These are phyloP conservation scores for Premnoplex brunnescens DNA, from an alignment of 2,797 vertebrate genomes.

Conservation along the genomic window DNA sequence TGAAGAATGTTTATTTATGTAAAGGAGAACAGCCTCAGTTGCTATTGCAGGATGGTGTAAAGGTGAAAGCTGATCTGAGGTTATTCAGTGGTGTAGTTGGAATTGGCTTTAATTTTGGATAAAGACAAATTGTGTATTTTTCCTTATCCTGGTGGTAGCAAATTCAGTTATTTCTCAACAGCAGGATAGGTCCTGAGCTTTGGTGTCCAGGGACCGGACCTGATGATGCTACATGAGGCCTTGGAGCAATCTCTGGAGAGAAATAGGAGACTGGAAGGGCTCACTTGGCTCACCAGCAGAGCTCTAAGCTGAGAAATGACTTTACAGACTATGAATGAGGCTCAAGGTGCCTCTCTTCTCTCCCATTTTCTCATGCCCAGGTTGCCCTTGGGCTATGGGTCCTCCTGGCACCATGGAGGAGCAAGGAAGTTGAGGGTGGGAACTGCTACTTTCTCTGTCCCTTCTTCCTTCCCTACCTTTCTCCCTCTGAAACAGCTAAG, in stretches of 20 bases:
- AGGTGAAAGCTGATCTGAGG: background rate
- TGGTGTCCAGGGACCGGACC: background rate
- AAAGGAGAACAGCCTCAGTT: background rate
- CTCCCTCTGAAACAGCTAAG: background rate
- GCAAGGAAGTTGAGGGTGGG: background rate
- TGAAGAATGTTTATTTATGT: background rate
- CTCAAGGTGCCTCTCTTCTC: background rate
- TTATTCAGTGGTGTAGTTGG: background rate
- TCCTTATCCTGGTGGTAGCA: background rate
- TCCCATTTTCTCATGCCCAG: background rate
- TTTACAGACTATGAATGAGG: background rate
- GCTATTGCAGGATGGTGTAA: background rate
- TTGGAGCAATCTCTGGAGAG: background rate
- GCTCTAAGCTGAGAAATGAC: background rate
- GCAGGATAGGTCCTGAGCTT: background rate
- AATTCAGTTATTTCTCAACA: background rate
- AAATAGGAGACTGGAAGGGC: background rate
- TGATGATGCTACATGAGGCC: background rate
- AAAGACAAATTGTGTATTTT: background rate
- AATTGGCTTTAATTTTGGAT: background rate
- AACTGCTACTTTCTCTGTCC: background rate
- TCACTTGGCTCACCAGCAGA: background rate
- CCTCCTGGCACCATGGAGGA: background rate
- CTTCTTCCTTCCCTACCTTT: background rate
- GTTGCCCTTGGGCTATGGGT: background rate